Evolutionary conservation across 2,113 vertebrate genomes (phyloP).

Genomic region (Callipepla squamata): DNA sequence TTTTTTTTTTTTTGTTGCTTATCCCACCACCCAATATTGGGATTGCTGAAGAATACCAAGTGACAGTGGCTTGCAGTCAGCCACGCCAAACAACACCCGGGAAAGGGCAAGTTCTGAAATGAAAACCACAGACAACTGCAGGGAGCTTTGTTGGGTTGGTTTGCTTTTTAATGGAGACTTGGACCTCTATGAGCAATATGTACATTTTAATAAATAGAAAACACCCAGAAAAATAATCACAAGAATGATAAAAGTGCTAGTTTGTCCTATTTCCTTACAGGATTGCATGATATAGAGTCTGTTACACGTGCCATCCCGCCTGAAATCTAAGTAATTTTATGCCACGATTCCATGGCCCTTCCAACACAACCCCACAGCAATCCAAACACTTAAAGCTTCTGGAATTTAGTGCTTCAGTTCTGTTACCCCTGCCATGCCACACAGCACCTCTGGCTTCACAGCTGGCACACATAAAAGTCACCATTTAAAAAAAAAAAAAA

Average conservation of each 20-base stretch:
- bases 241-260: slow-evolving; percentile 48
- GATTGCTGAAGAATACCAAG: neutral
- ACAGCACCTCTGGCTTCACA: neutral
- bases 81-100: neutral
- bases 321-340: neutral
- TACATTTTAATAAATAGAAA: slow-evolving; percentile 65
- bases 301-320: neutral
- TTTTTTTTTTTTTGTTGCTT: neutral
- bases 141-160: neutral
- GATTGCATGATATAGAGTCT: slow-evolving; percentile 5
- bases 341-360: neutral
- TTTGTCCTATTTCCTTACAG: neutral
- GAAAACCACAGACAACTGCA: neutral
- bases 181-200: slow-evolving; percentile 1
- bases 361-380: neutral
- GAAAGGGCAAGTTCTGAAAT: neutral
- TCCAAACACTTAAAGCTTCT: neutral
- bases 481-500: neutral
- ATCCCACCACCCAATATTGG: fast-evolving
- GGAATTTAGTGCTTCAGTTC: too few species aligned
- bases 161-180: slow-evolving; percentile 41
- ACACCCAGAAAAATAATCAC: neutral
- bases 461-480: neutral
- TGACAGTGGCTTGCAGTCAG: neutral
- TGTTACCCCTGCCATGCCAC: neutral